Base-by-base conservation (phyloP, 2,888 invertebrate genomes). In the Crocallis elinguaria region DNA sequence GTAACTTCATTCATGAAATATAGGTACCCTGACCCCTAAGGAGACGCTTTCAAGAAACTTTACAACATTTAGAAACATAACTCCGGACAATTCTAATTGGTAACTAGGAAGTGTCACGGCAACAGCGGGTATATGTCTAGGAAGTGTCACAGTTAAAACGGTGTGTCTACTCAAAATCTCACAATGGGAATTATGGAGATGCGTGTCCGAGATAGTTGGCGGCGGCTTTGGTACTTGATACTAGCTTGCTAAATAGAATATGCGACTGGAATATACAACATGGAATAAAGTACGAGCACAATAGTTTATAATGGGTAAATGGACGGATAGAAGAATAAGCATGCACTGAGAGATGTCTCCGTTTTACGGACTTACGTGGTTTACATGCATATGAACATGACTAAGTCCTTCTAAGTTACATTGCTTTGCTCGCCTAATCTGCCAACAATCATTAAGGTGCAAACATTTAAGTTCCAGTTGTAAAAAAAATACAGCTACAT, bases 121-220 rank as follows among this genome's bases (percentile, higher is more conserved):
- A 42, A n/a, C n/a, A n/a, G 36, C 32, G 12, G 12, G n/a, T n/a
- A n/a, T 23, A 12, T 41, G 38, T 30, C 42, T 25, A 33, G 36
- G 42, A 48, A 48, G 37, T 41, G 45, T 29, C 32, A 17, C 25
- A 30, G 16, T 21, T 14, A 29, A 0, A 35, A 33, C 44, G 21
- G 27, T 11, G 25, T 29, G 29, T 45, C 35, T 38, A 30, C 44
- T 46, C 51, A 45, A 49, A 55, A 49, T 45, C 44, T 45, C 16
- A 49, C 55, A 55, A 45, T 55, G 45, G 43, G 35, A 54, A 36
- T 49, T 53, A 53, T 54, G 43, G 55, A 33, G 50, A 75, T 77
- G 52, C 62, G 64, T 66, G 60, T 59, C 51, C 41, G 33, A 62
- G 63, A 56, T 46, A 57, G n/a, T 25, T 25, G 38, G 53, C 60